Percentiles rank a stretch among this genome's conserved stretches.
phyloP scores from a whole-genome alignment of 2,113 vertebrate species.

The Microtus oregoni region DNA sequence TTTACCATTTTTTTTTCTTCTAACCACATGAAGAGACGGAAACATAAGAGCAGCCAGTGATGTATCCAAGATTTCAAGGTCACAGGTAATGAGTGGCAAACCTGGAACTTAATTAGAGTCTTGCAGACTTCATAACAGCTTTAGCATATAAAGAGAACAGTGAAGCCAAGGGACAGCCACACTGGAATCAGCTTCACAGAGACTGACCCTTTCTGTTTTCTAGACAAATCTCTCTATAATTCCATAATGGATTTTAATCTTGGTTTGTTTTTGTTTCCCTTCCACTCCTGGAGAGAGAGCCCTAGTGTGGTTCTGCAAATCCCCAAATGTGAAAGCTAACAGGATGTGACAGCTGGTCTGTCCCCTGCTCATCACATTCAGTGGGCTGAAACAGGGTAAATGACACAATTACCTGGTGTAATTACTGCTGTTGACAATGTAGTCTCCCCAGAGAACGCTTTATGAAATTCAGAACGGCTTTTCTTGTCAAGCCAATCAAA shows the following conservation, averaged over 20 bases:
- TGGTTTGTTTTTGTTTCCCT: constrained; percentile 67
- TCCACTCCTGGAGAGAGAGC: constrained; percentile 60
- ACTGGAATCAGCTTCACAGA: background rate
- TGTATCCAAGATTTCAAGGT: constrained; percentile 3
- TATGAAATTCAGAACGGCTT: constrained; percentile 84
- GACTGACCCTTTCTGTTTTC: constrained; percentile 18
- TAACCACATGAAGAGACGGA: background rate
- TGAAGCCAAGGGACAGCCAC: background rate
- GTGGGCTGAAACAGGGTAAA: constrained; percentile 87
- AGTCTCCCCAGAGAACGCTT: constrained; percentile 82
- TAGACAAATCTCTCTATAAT: constrained; percentile 35
- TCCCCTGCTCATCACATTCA: constrained; percentile 85
- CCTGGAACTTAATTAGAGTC: background rate
- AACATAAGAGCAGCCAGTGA: background rate
- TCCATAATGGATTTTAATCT: constrained; percentile 63
- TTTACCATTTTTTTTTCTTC: background rate
- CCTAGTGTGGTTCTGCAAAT: constrained; percentile 77
- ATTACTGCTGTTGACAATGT: constrained; percentile 88
- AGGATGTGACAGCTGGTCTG: constrained; percentile 85
- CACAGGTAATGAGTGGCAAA: background rate
- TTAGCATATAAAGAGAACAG: constrained; percentile 35
- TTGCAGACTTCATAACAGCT: background rate
- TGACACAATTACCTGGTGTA: constrained; percentile 90
- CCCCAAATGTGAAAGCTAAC: constrained; percentile 84
- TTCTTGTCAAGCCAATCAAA: constrained; percentile 80